Evolutionary conservation across 2,113 vertebrate species (phyloP).

Genomic region (Sphaerodactylus townsendi): DNA sequence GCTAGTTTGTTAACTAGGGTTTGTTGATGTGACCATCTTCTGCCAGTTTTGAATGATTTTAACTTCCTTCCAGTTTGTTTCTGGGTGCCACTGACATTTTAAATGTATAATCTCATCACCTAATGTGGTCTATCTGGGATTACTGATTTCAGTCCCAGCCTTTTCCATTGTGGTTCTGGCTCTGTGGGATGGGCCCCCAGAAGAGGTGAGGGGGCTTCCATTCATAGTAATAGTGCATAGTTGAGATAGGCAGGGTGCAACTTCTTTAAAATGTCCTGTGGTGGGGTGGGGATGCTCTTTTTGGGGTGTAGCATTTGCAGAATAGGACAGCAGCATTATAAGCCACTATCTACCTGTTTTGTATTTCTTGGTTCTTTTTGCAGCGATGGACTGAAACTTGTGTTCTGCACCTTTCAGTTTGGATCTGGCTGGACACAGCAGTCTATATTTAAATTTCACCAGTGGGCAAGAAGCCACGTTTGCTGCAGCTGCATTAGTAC

Average conservation of each 20-base stretch:
- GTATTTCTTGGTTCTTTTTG: not conserved
- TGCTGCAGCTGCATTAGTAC: slow-evolving; percentile 15
- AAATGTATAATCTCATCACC: too few relatives aligned
- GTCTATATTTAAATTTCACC: not conserved
- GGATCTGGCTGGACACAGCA: not conserved
- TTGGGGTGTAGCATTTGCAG: not conserved
- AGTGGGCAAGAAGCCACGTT: slow-evolving; percentile 36
- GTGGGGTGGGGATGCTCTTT: not conserved
- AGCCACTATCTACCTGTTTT: not conserved
- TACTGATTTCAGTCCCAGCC: too few relatives aligned
- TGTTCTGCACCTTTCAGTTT: slow-evolving; percentile 3
- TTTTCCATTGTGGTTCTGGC: too few relatives aligned
- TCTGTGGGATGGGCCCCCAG: too few relatives aligned
- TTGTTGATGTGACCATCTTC: too few relatives aligned
- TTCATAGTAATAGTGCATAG: too few relatives aligned
- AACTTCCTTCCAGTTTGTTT: too few relatives aligned
- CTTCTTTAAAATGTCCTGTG: not conserved
- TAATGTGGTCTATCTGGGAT: too few relatives aligned
- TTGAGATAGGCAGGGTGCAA: too few relatives aligned
- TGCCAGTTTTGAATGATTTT: too few relatives aligned
- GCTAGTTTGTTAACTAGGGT: too few relatives aligned
- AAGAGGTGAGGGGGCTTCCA: not conserved
- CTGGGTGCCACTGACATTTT: too few relatives aligned
- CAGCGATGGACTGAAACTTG: slow-evolving; percentile 17
- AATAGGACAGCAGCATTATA: not conserved